Conservation (phyloP, 2,797 vertebrate species). For the Anguilla megastoma region DNA sequence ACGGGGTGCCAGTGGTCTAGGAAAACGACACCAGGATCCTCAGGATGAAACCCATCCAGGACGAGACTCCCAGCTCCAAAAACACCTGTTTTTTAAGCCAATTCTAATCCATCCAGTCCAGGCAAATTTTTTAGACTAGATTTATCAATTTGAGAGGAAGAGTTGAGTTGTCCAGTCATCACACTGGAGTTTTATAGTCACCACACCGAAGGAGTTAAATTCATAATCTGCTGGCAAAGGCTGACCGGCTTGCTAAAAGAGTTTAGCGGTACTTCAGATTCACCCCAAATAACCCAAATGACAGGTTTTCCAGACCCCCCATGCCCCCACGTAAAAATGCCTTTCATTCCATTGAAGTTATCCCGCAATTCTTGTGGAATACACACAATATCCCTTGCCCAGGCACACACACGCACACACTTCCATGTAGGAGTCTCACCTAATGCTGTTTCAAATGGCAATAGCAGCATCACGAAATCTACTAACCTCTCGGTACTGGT, state of each 20-base stretch:
- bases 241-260: constrained; percentile 8
- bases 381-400: constrained; percentile 37
- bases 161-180: constrained; percentile 46
- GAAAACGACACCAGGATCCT: too few species aligned
- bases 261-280: not conserved
- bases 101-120: not conserved
- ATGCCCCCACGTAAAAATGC: constrained; percentile 38
- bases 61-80: too few species aligned
- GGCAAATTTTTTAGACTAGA: too few species aligned
- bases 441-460: not conserved
- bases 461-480: not conserved
- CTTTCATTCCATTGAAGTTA: constrained; percentile 49
- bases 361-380: constrained; percentile 43
- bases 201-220: constrained; percentile 26
- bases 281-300: not conserved
- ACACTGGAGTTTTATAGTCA: constrained; percentile 43
- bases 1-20: not conserved
- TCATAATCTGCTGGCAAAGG: constrained; percentile 50
- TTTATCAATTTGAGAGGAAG: not conserved
- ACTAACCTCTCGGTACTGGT: constrained; percentile 44
- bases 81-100: too few species aligned
- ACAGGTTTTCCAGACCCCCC: constrained; percentile 9
- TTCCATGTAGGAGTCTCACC: not conserved
- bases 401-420: constrained; percentile 40
- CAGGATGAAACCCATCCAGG: too few species aligned